Percentiles rank a stretch among this genome's conserved stretches.
Evolutionary conservation across 1,140 invertebrate genomes (phyloP).

Genomic region (Aphaenogaster ashmeadi): DNA sequence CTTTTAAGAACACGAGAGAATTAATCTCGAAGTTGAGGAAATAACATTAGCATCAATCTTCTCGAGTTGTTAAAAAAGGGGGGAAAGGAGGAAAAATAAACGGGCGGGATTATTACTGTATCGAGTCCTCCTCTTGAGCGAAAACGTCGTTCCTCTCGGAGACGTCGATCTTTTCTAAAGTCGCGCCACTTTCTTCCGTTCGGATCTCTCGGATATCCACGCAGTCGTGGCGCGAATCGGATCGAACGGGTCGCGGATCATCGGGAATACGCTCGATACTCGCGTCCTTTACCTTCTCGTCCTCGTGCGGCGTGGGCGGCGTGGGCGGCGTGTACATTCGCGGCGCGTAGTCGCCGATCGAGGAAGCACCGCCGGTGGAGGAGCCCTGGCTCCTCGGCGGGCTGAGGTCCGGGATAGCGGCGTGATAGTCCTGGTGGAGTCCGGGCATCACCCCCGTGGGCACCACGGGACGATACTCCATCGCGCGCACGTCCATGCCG

Average conservation of each 20-base stretch:
- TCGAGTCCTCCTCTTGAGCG: neutral
- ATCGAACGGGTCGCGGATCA: neutral
- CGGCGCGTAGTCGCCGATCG: slow-evolving; percentile 85
- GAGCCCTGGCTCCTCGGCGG: slow-evolving; percentile 86
- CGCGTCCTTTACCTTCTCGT: slow-evolving; percentile 84
- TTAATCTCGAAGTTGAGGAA: slow-evolving; percentile 31
- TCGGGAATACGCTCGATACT: neutral
- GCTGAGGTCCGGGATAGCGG: slow-evolving; percentile 85
- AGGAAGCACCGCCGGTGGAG: slow-evolving; percentile 86
- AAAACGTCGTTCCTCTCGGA: neutral
- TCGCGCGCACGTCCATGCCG: slow-evolving; percentile 86
- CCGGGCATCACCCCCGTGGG: slow-evolving; percentile 84
- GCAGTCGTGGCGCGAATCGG: neutral
- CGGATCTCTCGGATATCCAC: neutral
- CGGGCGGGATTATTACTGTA: neutral
- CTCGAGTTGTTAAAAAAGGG: neutral
- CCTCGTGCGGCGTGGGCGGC: slow-evolving; percentile 86
- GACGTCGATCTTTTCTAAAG: neutral
- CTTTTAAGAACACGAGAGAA: slow-evolving; percentile 36
- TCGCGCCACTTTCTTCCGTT: neutral
- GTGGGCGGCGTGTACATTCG: slow-evolving; percentile 87
- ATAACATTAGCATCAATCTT: slow-evolving; percentile 30
- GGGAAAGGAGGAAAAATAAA: neutral
- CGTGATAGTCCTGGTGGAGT: slow-evolving; percentile 85
- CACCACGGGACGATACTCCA: slow-evolving; percentile 86